phyloP scores from a whole-genome alignment of 2,797 vertebrate species.

The Catamblyrhynchus diadema region DNA sequence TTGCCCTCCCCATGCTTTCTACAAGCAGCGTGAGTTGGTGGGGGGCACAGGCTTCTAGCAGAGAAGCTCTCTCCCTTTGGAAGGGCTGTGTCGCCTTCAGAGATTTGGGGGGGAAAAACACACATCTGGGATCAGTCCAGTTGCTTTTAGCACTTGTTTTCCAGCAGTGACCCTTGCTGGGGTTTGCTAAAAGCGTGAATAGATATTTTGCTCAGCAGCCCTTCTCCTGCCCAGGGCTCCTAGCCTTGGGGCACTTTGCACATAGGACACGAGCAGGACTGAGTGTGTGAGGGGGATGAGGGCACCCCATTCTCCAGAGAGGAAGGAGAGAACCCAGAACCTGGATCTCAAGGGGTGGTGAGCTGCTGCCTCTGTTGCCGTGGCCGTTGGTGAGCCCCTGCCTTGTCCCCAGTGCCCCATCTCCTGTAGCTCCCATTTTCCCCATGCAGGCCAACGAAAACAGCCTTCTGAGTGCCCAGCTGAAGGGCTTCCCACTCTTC shows the following conservation, averaged over 20 bases:
- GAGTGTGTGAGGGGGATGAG: neutral
- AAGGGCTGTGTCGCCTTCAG: neutral
- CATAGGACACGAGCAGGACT: neutral
- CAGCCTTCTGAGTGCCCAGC: slow-evolving; percentile 95
- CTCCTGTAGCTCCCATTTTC: neutral
- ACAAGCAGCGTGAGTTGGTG: neutral
- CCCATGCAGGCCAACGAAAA: slow-evolving; percentile 92
- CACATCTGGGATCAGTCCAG: neutral
- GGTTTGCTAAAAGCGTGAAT: neutral
- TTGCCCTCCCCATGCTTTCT: neutral
- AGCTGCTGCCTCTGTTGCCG: accelerated
- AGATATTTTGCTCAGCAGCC: neutral
- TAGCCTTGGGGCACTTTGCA: neutral
- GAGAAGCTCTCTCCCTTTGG: neutral
- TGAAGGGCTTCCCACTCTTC: slow-evolving; percentile 98
- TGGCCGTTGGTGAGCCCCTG: neutral
- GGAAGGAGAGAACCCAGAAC: neutral
- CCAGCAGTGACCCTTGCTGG: neutral
- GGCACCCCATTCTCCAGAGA: neutral
- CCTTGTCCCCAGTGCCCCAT: accelerated
- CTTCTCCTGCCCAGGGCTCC: neutral
- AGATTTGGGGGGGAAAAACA: neutral
- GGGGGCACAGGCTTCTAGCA: neutral
- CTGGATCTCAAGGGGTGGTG: accelerated
- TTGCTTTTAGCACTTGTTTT: neutral